phyloP scores from a whole-genome alignment of 2,113 vertebrate genomes.

The Scopus umbretta region DNA sequence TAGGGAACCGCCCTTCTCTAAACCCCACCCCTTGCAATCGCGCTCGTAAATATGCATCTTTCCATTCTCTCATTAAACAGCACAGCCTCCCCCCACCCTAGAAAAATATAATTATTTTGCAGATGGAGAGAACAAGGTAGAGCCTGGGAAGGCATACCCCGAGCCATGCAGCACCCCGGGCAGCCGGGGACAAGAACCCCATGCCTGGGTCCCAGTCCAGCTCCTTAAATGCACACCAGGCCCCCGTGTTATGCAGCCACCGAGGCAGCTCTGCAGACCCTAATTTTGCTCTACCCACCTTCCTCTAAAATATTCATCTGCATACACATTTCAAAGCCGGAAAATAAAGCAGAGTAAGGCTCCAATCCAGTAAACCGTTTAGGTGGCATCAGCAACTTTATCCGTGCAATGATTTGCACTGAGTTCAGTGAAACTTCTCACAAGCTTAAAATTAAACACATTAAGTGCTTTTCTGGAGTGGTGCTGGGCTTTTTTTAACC shows the following conservation, averaged over 20 bases:
- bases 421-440: background rate
- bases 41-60: fast-evolving
- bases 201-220: background rate
- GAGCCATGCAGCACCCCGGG: fast-evolving
- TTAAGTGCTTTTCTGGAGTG: background rate
- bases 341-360: background rate
- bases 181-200: fast-evolving
- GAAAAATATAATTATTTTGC: background rate
- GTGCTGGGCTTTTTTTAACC: background rate
- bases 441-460: background rate
- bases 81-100: background rate
- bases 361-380: background rate
- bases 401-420: background rate
- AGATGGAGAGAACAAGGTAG: background rate
- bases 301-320: background rate
- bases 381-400: background rate
- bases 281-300: background rate
- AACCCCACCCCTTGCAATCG: background rate
- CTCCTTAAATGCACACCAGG: fast-evolving
- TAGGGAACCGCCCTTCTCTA: background rate
- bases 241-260: background rate
- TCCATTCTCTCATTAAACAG: background rate
- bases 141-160: background rate
- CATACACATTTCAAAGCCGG: background rate
- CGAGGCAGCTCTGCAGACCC: background rate